A percentile compares a stretch with the other conserved stretches of the same genome.
Conservation (phyloP, 2,113 vertebrate species). For the Embiotoca jacksoni region DNA sequence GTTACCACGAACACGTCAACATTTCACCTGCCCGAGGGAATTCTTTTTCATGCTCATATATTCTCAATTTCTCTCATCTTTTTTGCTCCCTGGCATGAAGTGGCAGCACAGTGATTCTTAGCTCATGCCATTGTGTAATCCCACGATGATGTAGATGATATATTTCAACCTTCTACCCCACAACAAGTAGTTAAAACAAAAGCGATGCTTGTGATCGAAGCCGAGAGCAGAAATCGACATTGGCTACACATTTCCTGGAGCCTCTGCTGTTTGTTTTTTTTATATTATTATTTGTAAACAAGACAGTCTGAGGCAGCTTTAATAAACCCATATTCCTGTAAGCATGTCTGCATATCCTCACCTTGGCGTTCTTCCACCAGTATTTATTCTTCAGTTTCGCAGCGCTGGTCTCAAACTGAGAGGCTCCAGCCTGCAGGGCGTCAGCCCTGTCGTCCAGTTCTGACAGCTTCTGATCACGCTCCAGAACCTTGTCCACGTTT, state of each 20-base stretch:
- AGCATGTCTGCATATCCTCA: conserved; percentile 60
- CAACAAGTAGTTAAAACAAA: background rate
- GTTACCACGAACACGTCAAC: too few relatives aligned
- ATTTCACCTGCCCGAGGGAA: too few relatives aligned
- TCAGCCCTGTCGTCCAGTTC: conserved; percentile 89
- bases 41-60: background rate
- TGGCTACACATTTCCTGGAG: background rate
- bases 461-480: conserved; percentile 96
- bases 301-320: background rate
- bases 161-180: background rate
- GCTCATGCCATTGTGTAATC: background rate
- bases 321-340: background rate
- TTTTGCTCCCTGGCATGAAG: background rate
- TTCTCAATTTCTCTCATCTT: background rate
- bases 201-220: background rate
- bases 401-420: conserved; percentile 97
- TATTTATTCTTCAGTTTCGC: conserved; percentile 96
- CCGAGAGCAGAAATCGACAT: background rate
- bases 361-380: conserved; percentile 98
- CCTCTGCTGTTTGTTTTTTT: background rate
- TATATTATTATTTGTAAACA: background rate
- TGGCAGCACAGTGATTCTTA: background rate
- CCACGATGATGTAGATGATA: background rate
- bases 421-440: conserved; percentile 89
- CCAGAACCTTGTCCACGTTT: conserved; percentile 98